A percentile compares a stretch with the other conserved stretches of the same genome.
Conservation (phyloP, 2,113 vertebrate genomes). For the Delphinus delphis region DNA sequence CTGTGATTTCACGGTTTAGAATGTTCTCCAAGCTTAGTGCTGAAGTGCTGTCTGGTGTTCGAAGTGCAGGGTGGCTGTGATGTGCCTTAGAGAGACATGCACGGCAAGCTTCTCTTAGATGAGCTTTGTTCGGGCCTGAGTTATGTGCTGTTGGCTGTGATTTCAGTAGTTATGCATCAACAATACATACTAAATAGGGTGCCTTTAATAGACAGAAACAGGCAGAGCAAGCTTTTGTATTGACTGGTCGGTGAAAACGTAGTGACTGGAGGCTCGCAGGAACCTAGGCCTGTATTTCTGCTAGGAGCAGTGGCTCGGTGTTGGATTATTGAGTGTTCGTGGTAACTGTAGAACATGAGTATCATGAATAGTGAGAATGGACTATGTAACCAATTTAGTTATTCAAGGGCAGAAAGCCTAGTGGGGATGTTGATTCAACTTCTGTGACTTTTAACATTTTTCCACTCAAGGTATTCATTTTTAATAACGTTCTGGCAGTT, state of each 20-base stretch:
- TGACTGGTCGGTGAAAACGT: not conserved
- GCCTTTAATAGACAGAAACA: not conserved
- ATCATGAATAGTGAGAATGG: not conserved
- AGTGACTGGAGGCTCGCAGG: not conserved
- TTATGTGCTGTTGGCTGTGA: not conserved
- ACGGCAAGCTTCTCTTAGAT: not conserved
- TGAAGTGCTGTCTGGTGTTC: not conserved
- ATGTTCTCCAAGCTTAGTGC: not conserved
- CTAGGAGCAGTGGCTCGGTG: not conserved
- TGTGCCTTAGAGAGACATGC: too few relatives aligned
- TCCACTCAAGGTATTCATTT: not conserved
- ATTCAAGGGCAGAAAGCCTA: not conserved
- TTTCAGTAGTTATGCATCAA: not conserved
- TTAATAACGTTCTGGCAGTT: not conserved
- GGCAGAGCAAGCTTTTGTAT: not conserved
- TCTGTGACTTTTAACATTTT: not conserved
- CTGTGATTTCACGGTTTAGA: not conserved
- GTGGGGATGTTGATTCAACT: not conserved
- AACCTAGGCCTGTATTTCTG: not conserved
- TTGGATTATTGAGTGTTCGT: not conserved
- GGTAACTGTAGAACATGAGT: not conserved
- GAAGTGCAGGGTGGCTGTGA: too few relatives aligned
- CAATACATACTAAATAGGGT: not conserved
- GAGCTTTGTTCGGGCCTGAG: not conserved
- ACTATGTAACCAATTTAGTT: not conserved